Percentiles rank a stretch among this genome's conserved stretches.
Conservation (phyloP, 2,113 vertebrate species). For the Ancistrus triradiatus region DNA sequence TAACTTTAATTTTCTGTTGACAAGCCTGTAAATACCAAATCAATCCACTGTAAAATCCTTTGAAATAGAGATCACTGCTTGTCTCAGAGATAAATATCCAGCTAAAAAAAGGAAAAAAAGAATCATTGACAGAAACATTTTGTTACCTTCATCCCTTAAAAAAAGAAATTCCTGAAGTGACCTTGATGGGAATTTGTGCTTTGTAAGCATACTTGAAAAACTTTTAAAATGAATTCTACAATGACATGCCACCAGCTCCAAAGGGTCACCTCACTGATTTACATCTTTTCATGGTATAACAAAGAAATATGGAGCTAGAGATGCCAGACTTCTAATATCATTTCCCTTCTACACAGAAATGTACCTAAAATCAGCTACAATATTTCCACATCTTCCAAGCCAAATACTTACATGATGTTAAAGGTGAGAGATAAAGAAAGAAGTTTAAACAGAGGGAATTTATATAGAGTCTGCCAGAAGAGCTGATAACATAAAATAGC, state of each 20-base stretch:
- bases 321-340: neutral
- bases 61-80: neutral
- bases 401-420: neutral
- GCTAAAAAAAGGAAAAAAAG: neutral
- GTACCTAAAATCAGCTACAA: neutral
- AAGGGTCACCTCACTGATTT: neutral
- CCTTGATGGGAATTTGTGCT: neutral
- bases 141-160: neutral
- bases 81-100: neutral
- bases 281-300: neutral
- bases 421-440: too few species aligned
- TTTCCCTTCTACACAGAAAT: neutral
- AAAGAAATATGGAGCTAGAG: neutral
- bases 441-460: too few species aligned
- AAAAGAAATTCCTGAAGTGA: neutral
- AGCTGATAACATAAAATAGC: too few species aligned
- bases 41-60: neutral
- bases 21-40: constrained; percentile 5
- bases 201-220: neutral
- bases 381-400: neutral
- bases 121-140: neutral
- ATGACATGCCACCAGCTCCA: too few species aligned
- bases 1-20: neutral
- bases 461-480: too few species aligned
- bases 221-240: neutral